Base-by-base conservation (phyloP, 1,140 invertebrate species). In the Hormaphis cornu region DNA sequence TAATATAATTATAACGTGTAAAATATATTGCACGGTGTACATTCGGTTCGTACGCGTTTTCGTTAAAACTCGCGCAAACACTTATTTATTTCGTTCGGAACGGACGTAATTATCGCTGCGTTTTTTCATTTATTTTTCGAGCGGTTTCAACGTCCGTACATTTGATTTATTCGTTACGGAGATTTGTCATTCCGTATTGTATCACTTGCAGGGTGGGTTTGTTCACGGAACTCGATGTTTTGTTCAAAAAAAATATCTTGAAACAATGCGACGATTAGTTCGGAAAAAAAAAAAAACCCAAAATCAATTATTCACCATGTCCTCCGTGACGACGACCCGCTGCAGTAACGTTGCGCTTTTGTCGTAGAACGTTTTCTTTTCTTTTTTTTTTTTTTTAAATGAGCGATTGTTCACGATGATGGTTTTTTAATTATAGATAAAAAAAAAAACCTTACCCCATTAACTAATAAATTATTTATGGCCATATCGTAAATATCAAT, bases 391-490 rank as follows among this genome's bases (percentile, higher is more conserved):
- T 56, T 35, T 56, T 56, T 56, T 56, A 56, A 56, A 56, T 37
- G 53, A 37, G 53, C 37, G 37, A 48, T 56, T 37, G 33, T 56
- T 56, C 3, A 20, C 1, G 52, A 54, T 54, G 30, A 54, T 54
- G 52, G 52, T 54, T 54, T 54, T 54, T 54, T 54, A 54, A 54
- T 54, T 54, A 54, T 54, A 54, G 52, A 54, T 54, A 12, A 53
- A 53, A 53, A 28, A 48, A 35, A 56, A 35, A 22, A 20, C 33
- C 53, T 22, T 10, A 20, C 22, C 28, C 53, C 53, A 56, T 56
- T 54, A 56, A 30, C 53, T 56, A 56, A 56, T 56, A 56, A 56
- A 56, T 56, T 56, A 56, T 56, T 56, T 30, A 56, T 56, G 53
- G 30, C 7, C 28, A 56, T 56, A 35, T 35, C 18, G 30, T 56